Percentiles rank a stretch among this genome's conserved stretches.
phyloP scores from a whole-genome alignment of 1,140 invertebrate species.

The Neodiprion virginianus region DNA sequence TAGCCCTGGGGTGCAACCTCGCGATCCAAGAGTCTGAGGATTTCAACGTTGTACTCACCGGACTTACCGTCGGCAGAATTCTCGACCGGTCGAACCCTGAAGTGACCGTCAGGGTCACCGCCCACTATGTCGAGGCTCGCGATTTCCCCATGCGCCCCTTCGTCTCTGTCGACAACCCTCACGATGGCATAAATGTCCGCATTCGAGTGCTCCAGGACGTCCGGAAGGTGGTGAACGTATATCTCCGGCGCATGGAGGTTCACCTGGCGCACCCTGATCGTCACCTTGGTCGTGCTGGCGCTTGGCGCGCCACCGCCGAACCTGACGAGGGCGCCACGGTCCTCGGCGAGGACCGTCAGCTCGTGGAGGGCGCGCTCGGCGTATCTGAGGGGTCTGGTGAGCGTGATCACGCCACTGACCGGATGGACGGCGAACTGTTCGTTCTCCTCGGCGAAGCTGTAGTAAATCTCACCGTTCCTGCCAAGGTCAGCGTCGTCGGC shows the following conservation, averaged over 20 bases:
- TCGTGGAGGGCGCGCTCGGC: slow-evolving; percentile 74
- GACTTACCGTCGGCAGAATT: slow-evolving; percentile 45
- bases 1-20: slow-evolving; percentile 80
- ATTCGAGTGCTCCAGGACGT: slow-evolving; percentile 84
- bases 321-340: slow-evolving; percentile 76
- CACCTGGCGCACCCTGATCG: slow-evolving; percentile 81
- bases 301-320: slow-evolving; percentile 64
- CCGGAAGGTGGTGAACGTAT: slow-evolving; percentile 77
- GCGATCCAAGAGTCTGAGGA: slow-evolving; percentile 78
- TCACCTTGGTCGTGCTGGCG: slow-evolving; percentile 75
- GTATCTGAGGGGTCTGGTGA: slow-evolving; percentile 80
- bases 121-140: slow-evolving; percentile 84
- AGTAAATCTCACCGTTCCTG: slow-evolving; percentile 95
- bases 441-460: slow-evolving; percentile 84
- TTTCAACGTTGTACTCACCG: slow-evolving; percentile 79
- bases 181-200: slow-evolving; percentile 91
- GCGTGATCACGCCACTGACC: slow-evolving; percentile 85
- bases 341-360: slow-evolving; percentile 81
- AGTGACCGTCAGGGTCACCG: slow-evolving; percentile 88
- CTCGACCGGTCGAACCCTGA: slow-evolving; percentile 71
- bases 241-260: slow-evolving; percentile 89
- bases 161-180: slow-evolving; percentile 81
- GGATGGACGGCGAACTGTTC: slow-evolving; percentile 92
- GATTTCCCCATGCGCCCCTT: slow-evolving; percentile 84
- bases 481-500: slow-evolving; percentile 95